A percentile compares a stretch with the other conserved stretches of the same genome.
These are phyloP conservation scores for Andrena marginata DNA, from an alignment of 2,888 invertebrate species.

Conservation along the genomic window DNA sequence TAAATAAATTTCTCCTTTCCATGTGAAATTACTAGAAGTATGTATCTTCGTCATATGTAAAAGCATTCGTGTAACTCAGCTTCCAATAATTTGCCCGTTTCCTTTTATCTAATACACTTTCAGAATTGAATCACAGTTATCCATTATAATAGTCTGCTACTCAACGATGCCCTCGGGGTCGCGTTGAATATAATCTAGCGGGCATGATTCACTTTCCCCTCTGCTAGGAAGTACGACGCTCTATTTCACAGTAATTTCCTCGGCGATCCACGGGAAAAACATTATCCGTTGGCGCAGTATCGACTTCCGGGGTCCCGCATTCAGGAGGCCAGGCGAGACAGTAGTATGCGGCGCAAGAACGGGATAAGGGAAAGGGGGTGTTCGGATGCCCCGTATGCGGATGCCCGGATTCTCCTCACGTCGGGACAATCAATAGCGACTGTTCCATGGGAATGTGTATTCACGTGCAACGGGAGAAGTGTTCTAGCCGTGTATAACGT, in stretches of 20 bases:
- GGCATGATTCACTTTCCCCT: slow-evolving; percentile 2
- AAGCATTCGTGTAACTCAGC: not conserved
- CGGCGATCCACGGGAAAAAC: slow-evolving; percentile 28
- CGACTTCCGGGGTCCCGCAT: slow-evolving; percentile 61
- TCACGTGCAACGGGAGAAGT: slow-evolving; percentile 60
- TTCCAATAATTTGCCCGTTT: too few relatives aligned
- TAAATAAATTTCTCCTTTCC: too few relatives aligned
- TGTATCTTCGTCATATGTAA: too few relatives aligned
- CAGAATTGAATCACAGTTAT: too few relatives aligned
- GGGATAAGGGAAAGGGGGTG: slow-evolving; percentile 40
- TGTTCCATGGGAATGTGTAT: slow-evolving; percentile 75
- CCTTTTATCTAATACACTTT: too few relatives aligned
- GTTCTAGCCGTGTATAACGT: slow-evolving; percentile 43
- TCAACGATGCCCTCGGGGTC: not conserved
- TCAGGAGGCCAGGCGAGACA: slow-evolving; percentile 63
- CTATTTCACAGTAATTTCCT: slow-evolving; percentile 35
- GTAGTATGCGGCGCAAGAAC: slow-evolving; percentile 50
- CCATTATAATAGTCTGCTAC: not conserved
- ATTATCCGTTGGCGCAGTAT: slow-evolving; percentile 46
- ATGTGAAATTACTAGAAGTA: too few relatives aligned
- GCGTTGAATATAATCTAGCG: not conserved
- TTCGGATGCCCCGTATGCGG: slow-evolving; percentile 60
- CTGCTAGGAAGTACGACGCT: not conserved
- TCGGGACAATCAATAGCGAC: slow-evolving; percentile 77
- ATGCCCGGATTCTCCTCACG: slow-evolving; percentile 74